phyloP scores from a whole-genome alignment of 92 coral and sea anemone genomes.

The Porites evermanni region DNA sequence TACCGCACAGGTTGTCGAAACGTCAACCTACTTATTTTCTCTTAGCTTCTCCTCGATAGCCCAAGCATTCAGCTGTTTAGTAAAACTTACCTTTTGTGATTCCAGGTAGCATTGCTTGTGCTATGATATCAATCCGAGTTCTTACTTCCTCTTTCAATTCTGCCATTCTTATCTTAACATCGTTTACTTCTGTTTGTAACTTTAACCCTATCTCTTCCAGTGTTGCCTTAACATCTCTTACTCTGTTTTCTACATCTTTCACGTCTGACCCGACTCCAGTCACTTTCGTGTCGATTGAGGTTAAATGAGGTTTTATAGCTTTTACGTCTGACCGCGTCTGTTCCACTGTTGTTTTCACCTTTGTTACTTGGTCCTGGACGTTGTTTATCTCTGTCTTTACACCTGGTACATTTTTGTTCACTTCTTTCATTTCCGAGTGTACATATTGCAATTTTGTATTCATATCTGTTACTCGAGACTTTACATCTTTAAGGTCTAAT shows the following conservation, averaged over 20 bases:
- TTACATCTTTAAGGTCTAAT: background rate
- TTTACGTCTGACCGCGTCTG: background rate
- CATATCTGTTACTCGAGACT: background rate
- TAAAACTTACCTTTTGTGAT: background rate
- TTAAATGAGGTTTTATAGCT: background rate
- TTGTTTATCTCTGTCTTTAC: background rate
- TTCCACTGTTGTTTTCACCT: background rate
- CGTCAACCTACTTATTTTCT: too few relatives aligned
- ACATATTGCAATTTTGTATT: background rate
- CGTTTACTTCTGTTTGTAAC: background rate
- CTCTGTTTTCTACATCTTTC: too few relatives aligned
- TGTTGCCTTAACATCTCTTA: background rate
- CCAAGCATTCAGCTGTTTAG: too few relatives aligned
- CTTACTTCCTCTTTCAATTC: background rate
- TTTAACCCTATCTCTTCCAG: background rate
- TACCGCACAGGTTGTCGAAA: too few relatives aligned
- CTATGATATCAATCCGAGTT: too few relatives aligned
- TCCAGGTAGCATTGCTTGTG: background rate
- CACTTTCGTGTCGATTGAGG: background rate
- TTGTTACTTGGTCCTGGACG: background rate
- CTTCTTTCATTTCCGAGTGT: background rate
- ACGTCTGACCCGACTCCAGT: background rate
- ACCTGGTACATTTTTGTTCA: background rate
- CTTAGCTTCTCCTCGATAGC: too few relatives aligned
- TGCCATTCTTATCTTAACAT: background rate